Percentiles rank a stretch among this genome's conserved stretches.
Evolutionary conservation across 2,888 invertebrate genomes (phyloP).

Genomic region (Caenorhabditis virilis): DNA sequence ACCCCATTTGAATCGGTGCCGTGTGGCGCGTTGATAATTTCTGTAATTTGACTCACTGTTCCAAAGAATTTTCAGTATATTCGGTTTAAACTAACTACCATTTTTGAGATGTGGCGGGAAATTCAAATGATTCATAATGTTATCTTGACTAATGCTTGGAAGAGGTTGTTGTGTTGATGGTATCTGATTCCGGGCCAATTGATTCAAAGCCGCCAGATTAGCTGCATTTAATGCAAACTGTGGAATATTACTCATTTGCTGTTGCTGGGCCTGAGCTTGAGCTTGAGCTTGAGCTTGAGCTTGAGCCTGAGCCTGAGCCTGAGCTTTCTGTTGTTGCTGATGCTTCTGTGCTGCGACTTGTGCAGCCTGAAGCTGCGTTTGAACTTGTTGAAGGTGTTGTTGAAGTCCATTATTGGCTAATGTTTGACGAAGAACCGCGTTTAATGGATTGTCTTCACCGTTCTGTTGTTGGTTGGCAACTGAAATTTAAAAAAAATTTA

Average conservation of each 20-base stretch:
- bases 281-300: slow-evolving; percentile 12
- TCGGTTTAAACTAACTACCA: too few species aligned
- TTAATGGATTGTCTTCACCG: slow-evolving; percentile 49
- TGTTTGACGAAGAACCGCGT: slow-evolving; percentile 50
- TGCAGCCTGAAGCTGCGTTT: slow-evolving; percentile 34
- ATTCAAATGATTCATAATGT: slow-evolving; percentile 42
- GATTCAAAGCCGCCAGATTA: slow-evolving; percentile 47
- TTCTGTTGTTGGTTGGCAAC: slow-evolving; percentile 45
- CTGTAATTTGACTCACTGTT: too few species aligned
- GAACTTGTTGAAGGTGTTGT: slow-evolving; percentile 47
- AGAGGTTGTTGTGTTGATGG: slow-evolving; percentile 15
- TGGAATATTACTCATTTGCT: slow-evolving; percentile 15
- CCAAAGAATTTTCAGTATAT: too few species aligned
- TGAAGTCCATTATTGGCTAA: slow-evolving; percentile 45
- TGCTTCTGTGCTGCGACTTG: slow-evolving; percentile 27
- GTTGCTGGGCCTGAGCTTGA: slow-evolving; percentile 6
- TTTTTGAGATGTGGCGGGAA: slow-evolving; percentile 42
- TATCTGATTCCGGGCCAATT: slow-evolving; percentile 39
- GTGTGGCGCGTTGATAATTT: slow-evolving; percentile 44
- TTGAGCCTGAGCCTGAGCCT: slow-evolving; percentile 28
- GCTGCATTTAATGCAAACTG: slow-evolving; percentile 47
- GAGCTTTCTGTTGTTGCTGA: slow-evolving; percentile 39
- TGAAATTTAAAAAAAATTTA: slow-evolving; percentile 20
- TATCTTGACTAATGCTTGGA: slow-evolving; percentile 23
- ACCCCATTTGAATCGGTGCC: slow-evolving; percentile 51